Base-by-base conservation (phyloP, 2,888 invertebrate genomes). In the Phaedon cochleariae region DNA sequence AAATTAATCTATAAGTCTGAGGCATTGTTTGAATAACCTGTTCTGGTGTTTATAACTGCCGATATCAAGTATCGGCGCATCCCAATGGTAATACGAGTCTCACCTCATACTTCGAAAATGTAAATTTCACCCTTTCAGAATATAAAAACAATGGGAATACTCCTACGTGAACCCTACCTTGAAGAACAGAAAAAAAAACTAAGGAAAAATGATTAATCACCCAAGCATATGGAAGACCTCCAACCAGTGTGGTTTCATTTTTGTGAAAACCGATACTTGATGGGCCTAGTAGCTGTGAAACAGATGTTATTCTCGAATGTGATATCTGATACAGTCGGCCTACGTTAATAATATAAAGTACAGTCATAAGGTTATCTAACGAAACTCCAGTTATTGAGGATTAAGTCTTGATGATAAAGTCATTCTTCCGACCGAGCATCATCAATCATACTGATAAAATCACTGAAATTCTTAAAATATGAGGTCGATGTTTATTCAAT, bases 1-100 rank as follows among this genome's bases (percentile, higher is more conserved):
- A 71, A 64, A 67, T 67, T 57, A 65, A 72, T 71, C 71, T 67
- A 67, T 69, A 66, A 69, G 65, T 64, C 34, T 37, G 41, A 17
- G 51, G 37, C 41, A 62, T 62, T 62, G 62, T 62, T 52, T 49
- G 55, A 45, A 45, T 31, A 46, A 57, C 57, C 57, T 17, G 29
- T 57, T 41, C n/a, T 20, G 4, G 45, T 41, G 55, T 41, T 57
- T 41, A 57, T 57, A 22, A 10, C 18, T 17, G 45, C 57, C 55
- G 55, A 57, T 57, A 45, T 45, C 17, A 31, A 45, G 57, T 57
- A 57, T 57, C 45, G 45, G 45, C 45, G 45, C 57, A 57, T 57
- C 57, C n/a, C 29, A 57, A 57, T 57, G 57, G 21, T 57, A 57
- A 57, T 57, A 17, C 2, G 26, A 20, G 26, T 46, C 45, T 46